Conservation (phyloP, 1,140 invertebrate genomes). For the Bombus cullumanus region DNA sequence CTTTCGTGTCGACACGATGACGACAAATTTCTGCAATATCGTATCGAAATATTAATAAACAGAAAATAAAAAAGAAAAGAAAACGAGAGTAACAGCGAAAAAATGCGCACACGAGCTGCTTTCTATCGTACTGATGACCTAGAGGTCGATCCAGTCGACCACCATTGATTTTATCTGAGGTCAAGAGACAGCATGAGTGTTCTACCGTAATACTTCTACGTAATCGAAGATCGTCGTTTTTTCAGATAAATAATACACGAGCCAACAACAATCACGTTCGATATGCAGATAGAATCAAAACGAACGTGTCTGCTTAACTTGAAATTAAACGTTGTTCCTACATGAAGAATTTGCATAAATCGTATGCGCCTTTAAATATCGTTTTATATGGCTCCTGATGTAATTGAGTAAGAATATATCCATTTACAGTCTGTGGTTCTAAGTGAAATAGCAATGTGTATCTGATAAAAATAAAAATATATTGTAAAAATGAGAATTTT, state of each 20-base stretch:
- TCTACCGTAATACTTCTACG: background rate
- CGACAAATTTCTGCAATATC: background rate
- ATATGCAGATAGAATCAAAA: background rate
- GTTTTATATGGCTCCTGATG: too few relatives aligned
- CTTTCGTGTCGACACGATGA: background rate
- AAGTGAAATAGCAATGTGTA: too few relatives aligned
- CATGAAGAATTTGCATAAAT: too few relatives aligned
- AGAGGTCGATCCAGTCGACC: conserved; percentile 36
- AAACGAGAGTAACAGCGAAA: background rate
- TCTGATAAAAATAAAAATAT: background rate
- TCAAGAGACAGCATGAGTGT: conserved; percentile 42
- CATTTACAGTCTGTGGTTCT: too few relatives aligned
- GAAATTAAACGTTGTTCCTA: background rate
- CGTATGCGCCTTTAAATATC: too few relatives aligned
- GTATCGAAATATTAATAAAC: background rate
- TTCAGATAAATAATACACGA: conserved; percentile 16
- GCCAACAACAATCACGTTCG: background rate
- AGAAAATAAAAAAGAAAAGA: background rate
- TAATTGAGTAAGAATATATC: too few relatives aligned
- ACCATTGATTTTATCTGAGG: conserved; percentile 62
- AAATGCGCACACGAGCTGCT: conserved; percentile 51
- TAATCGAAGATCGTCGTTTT: conserved; percentile 31
- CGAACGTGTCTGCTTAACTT: too few relatives aligned
- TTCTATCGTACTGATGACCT: conserved; percentile 55
- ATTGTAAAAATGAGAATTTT: background rate